phyloP scores from a whole-genome alignment of 2,113 vertebrate species.

The Sylvicapra grimmia region DNA sequence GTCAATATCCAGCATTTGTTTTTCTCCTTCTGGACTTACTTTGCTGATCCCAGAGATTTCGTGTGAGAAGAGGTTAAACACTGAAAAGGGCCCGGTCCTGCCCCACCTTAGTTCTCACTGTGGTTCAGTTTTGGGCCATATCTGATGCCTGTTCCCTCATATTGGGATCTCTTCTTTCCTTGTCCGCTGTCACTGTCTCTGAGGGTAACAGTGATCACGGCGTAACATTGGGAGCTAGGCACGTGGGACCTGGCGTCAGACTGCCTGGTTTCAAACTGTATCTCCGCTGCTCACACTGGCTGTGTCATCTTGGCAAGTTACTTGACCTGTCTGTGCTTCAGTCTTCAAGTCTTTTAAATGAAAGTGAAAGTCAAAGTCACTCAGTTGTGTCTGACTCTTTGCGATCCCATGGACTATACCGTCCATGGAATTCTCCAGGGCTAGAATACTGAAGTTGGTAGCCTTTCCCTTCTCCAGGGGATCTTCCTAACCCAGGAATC shows the following conservation, averaged over 20 bases:
- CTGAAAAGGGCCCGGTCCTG: background rate
- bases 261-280: rapidly evolving
- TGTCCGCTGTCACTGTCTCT: background rate
- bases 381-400: background rate
- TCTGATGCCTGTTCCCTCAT: no score
- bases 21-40: background rate
- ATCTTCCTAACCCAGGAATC: background rate
- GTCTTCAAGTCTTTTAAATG: background rate
- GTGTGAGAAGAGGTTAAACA: background rate
- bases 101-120: rapidly evolving
- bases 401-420: rapidly evolving
- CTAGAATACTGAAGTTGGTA: background rate
- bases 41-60: background rate
- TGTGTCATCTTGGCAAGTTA: background rate
- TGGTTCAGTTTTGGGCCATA: background rate
- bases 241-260: rapidly evolving
- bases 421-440: background rate
- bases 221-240: background rate
- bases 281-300: background rate
- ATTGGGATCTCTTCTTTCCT: background rate
- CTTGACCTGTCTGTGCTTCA: background rate
- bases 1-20: background rate
- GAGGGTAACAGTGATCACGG: no score
- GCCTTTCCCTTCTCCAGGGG: background rate
- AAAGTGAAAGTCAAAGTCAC: background rate